phyloP scores from a whole-genome alignment of 1,140 invertebrate species.

The Eueides isabella region DNA sequence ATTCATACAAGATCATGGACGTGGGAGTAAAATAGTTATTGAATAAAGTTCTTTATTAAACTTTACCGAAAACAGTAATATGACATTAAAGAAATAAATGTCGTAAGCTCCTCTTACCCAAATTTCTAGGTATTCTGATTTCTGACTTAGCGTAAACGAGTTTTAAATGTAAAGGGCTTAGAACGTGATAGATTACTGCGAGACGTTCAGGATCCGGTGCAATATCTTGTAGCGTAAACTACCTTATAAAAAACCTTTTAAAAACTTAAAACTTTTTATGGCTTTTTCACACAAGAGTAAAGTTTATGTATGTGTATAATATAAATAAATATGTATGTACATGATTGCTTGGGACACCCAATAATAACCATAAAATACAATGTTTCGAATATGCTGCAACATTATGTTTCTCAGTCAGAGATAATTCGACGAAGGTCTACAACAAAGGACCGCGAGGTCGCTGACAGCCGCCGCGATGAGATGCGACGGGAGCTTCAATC shows the following conservation, averaged over 20 bases:
- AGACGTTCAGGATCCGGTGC: background rate
- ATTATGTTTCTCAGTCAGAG: background rate
- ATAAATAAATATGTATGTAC: no score
- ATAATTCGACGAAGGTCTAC: background rate
- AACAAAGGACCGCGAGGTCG: conserved; percentile 1
- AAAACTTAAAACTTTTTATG: background rate
- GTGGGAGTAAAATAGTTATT: no score
- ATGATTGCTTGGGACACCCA: no score
- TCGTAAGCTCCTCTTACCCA: background rate
- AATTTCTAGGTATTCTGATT: conserved; percentile 1
- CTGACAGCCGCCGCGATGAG: conserved; percentile 1
- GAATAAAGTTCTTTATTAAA: no score
- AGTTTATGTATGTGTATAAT: no score
- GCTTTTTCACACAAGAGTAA: no score
- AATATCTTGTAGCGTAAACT: background rate
- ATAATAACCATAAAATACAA: background rate
- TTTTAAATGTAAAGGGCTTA: conserved; percentile 3
- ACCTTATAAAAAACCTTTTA: background rate
- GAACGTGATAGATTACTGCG: background rate
- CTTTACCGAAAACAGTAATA: background rate
- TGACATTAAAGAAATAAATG: background rate
- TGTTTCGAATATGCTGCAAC: background rate
- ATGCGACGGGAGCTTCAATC: conserved; percentile 2
- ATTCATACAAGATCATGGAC: no score
- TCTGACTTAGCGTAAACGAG: conserved; percentile 4